Evolutionary conservation across 2,888 invertebrate genomes (phyloP).

Genomic region (Archips xylosteana): DNA sequence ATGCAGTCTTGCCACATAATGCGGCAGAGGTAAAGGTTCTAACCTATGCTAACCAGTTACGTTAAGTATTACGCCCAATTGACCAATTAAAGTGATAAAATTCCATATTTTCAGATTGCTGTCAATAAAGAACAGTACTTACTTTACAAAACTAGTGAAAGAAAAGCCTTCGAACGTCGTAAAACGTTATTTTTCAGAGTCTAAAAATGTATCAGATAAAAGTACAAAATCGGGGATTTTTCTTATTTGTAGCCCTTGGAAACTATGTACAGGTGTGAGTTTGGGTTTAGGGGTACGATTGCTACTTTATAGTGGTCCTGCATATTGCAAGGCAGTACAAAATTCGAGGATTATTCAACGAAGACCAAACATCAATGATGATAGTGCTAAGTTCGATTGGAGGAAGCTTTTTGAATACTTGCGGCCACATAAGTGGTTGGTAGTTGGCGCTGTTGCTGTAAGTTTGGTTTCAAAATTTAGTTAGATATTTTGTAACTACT

Average conservation of each 20-base stretch:
- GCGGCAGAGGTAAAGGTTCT: constrained; percentile 67
- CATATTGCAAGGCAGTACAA: constrained; percentile 87
- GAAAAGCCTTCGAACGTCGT: constrained; percentile 64
- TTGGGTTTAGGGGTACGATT: constrained; percentile 70
- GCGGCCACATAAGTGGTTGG: constrained; percentile 90
- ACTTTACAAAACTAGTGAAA: constrained; percentile 65
- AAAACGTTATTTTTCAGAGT: constrained; percentile 65
- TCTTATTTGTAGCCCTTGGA: constrained; percentile 74
- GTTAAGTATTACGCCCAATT: not conserved
- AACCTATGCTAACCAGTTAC: constrained; percentile 43
- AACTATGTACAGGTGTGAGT: constrained; percentile 76
- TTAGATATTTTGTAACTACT: not conserved
- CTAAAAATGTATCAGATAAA: constrained; percentile 61
- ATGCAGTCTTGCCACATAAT: constrained; percentile 63
- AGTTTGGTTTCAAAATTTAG: constrained; percentile 64
- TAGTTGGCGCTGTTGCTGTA: constrained; percentile 92
- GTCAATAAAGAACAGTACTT: constrained; percentile 61
- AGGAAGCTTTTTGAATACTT: constrained; percentile 89
- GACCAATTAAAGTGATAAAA: constrained; percentile 12
- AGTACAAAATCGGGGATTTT: constrained; percentile 61
- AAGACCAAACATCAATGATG: constrained; percentile 75
- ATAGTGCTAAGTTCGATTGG: constrained; percentile 91
- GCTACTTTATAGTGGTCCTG: constrained; percentile 82
- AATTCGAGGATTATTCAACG: constrained; percentile 85
- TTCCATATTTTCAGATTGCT: constrained; percentile 65